These are phyloP conservation scores for Dyspetes luteomarginatus DNA, from an alignment of 2,888 invertebrate species.

Conservation along the genomic window DNA sequence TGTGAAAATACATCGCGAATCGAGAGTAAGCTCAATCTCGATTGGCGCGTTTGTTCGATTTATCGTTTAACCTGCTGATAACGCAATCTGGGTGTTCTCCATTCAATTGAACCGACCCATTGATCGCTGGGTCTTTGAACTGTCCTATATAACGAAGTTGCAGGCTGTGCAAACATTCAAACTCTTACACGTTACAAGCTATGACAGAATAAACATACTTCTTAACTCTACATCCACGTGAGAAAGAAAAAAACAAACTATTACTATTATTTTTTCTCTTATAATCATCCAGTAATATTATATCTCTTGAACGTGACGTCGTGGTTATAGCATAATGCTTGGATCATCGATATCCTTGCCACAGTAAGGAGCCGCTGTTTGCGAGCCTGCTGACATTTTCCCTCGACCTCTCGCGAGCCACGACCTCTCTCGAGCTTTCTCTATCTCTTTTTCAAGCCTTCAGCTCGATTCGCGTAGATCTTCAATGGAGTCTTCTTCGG, in stretches of 20 bases:
- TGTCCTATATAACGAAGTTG: too few species aligned
- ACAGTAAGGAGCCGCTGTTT: constrained; percentile 31
- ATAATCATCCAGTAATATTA: constrained; percentile 28
- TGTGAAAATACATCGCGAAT: constrained; percentile 11
- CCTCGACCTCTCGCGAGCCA: constrained; percentile 46
- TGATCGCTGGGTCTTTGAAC: constrained; percentile 1
- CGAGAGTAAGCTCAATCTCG: constrained; percentile 22
- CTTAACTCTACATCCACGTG: background rate
- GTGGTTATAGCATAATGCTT: constrained; percentile 12
- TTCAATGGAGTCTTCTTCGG: constrained; percentile 9
- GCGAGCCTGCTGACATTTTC: constrained; percentile 51
- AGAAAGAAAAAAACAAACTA: background rate
- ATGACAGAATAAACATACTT: background rate
- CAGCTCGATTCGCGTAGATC: background rate
- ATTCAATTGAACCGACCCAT: constrained; percentile 2
- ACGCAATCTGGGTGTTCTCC: constrained; percentile 12
- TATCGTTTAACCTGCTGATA: constrained; percentile 18
- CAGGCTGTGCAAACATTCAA: background rate
- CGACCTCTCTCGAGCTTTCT: constrained; percentile 33
- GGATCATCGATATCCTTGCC: constrained; percentile 39
- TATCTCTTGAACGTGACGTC: constrained; percentile 20
- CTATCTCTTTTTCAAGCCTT: background rate
- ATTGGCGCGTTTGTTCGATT: constrained; percentile 14
- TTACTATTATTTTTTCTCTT: background rate
- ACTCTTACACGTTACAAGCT: background rate